These are phyloP conservation scores for Rhizomys pruinosus DNA, from an alignment of 2,113 vertebrate genomes.

Conservation along the genomic window DNA sequence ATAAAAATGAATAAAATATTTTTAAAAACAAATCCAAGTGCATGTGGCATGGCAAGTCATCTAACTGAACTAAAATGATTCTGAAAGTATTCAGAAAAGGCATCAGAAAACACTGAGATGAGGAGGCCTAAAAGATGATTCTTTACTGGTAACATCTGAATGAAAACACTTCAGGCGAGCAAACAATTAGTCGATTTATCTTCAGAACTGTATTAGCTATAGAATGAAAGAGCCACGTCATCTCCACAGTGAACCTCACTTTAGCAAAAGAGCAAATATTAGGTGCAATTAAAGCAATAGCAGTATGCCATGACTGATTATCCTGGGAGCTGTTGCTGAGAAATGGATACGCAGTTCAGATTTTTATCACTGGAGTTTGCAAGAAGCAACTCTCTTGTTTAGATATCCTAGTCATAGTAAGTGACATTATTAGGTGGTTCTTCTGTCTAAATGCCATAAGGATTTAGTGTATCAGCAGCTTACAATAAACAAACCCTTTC, in stretches of 20 bases:
- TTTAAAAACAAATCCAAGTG: slow-evolving; percentile 57
- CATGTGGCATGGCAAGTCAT: neutral
- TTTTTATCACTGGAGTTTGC: slow-evolving; percentile 86
- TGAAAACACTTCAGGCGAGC: slow-evolving; percentile 70
- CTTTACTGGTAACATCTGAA: slow-evolving; percentile 55
- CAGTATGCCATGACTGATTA: slow-evolving; percentile 80
- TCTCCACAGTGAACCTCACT: slow-evolving; percentile 80
- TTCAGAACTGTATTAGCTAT: slow-evolving; percentile 78
- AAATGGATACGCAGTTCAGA: slow-evolving; percentile 84
- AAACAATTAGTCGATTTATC: slow-evolving; percentile 83
- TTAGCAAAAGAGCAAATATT: slow-evolving; percentile 86
- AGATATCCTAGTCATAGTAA: slow-evolving; percentile 84
- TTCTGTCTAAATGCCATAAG: slow-evolving; percentile 86
- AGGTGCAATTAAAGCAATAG: slow-evolving; percentile 84
- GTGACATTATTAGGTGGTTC: slow-evolving; percentile 87
- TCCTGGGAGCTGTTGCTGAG: slow-evolving; percentile 85
- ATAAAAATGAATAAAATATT: neutral
- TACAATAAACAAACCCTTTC: slow-evolving; percentile 84
- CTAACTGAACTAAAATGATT: slow-evolving; percentile 22
- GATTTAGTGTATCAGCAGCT: slow-evolving; percentile 85
- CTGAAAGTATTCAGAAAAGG: slow-evolving; percentile 59
- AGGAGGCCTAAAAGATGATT: slow-evolving; percentile 29
- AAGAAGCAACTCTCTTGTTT: slow-evolving; percentile 84
- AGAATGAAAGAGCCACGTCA: slow-evolving; percentile 82
- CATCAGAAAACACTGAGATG: slow-evolving; percentile 59